Evolutionary conservation across 37 sponge, comb jelly and placozoan genomes (phyloP), one percentile per base, ranked within the genome.

Genomic region (Beroe forskalii): DNA sequence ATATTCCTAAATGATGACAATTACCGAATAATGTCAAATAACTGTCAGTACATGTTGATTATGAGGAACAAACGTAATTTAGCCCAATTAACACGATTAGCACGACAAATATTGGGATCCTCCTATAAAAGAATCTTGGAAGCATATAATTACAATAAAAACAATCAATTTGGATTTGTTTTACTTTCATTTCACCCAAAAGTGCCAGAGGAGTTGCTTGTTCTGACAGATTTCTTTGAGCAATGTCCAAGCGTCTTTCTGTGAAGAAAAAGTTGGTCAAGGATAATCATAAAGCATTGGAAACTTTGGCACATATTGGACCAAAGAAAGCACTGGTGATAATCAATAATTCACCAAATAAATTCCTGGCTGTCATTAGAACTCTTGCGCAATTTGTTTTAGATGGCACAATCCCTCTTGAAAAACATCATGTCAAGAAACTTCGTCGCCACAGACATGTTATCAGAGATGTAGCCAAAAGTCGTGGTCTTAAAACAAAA

Each of bases 201-300:
- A 80, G 86, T 80, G 3, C 86, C 86, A 42, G 86, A 80, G 20
- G 86, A 80, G 35, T 43, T 80, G 55, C 86, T 80, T 80, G 86
- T 80, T 12, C 4, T 25, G 3, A 42, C 86, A 23, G 86, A 80
- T 44, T 80, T 44, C 40, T 80, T 80, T 43, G 35, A 41, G 30
- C 3, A 9, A 80, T 80, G 86, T 44, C 86, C 86, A 80, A 80
- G 55, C 86, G 30, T 80, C 2, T 80, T 80, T 44, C 86, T 80
- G 43, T 42, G 48, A 80, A 23, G 32, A 69, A 69, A 35, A 35
- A 31, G 38, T 32, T 35, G 35, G 17, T 69, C 3, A 69, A 36
- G 32, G 72, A 69, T 14, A 31, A 69, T 69, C 38, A 69, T 35
- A 69, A 69, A 17, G 72, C 72, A 36, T 32, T 69, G 19, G 19